These are phyloP conservation scores for Spondyliosoma cantharus DNA, from an alignment of 2,797 vertebrate species.

Conservation along the genomic window DNA sequence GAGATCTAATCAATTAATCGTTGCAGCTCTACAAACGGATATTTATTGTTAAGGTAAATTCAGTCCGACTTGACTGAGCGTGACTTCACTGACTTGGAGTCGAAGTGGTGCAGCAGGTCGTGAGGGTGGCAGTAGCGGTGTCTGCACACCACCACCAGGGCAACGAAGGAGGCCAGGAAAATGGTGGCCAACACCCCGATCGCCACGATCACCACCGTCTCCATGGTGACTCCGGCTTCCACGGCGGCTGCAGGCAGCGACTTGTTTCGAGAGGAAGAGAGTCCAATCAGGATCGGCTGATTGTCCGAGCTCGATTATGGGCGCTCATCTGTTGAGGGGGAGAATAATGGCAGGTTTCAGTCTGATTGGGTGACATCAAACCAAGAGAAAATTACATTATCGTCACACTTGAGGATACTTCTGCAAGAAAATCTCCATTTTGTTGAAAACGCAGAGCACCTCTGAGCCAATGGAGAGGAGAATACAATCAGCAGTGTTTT, in stretches of 20 bases:
- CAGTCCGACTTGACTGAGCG: no score
- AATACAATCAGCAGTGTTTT: constrained; percentile 29
- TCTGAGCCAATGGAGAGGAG: neutral
- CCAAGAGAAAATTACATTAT: constrained; percentile 13
- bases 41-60: neutral
- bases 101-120: constrained; percentile 89
- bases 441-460: constrained; percentile 4
- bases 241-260: constrained; percentile 41
- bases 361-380: constrained; percentile 39
- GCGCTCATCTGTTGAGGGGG: constrained; percentile 75
- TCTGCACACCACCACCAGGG: constrained; percentile 93
- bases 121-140: constrained; percentile 94
- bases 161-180: constrained; percentile 95
- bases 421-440: constrained; percentile 17
- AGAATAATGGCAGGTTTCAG: constrained; percentile 43
- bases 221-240: constrained; percentile 84
- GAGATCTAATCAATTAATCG: no score
- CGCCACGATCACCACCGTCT: constrained; percentile 97
- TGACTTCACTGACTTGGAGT: constrained; percentile 91
- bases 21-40: neutral
- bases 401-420: constrained; percentile 20
- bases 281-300: constrained; percentile 64
- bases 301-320: constrained; percentile 61
- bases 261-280: constrained; percentile 24
- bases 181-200: constrained; percentile 96